Percentiles rank a stretch among this genome's conserved stretches.
Evolutionary conservation across 1,140 invertebrate genomes (phyloP).

Genomic region (Dinoponera quadriceps): DNA sequence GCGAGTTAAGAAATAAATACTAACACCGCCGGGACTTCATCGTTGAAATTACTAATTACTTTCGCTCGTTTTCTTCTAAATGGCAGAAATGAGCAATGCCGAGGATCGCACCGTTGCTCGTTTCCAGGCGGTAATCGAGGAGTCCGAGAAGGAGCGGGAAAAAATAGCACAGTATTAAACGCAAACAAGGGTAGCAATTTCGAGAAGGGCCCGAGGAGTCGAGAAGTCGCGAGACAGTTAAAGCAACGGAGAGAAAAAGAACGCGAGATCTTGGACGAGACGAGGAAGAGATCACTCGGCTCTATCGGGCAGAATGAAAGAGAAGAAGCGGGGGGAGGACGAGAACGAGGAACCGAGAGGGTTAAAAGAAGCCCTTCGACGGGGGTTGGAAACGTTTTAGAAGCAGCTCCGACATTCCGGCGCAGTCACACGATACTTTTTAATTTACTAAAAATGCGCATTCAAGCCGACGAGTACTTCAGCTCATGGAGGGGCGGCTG

Average conservation of each 20-base stretch:
- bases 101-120: conserved; percentile 54
- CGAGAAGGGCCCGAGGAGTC: conserved; percentile 79
- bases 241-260: conserved; percentile 71
- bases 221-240: conserved; percentile 76
- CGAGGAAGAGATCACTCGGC: conserved; percentile 67
- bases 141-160: conserved; percentile 62
- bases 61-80: not conserved
- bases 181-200: conserved; percentile 84
- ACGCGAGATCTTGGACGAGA: conserved; percentile 66
- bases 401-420: conserved; percentile 77
- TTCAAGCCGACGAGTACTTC: conserved; percentile 80
- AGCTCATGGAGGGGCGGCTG: conserved; percentile 58
- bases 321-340: conserved; percentile 59
- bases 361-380: conserved; percentile 72
- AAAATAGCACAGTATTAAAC: conserved; percentile 81
- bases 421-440: conserved; percentile 85
- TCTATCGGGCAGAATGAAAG: conserved; percentile 54
- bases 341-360: conserved; percentile 72
- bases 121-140: conserved; percentile 56
- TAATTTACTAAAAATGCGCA: conserved; percentile 86
- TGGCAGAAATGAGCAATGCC: conserved; percentile 59
- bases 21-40: not conserved
- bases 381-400: conserved; percentile 82
- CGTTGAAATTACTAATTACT: not conserved
- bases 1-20: not conserved